Evolutionary conservation across 2,888 invertebrate species (phyloP).

Genomic region (Pogonocherus hispidulus): DNA sequence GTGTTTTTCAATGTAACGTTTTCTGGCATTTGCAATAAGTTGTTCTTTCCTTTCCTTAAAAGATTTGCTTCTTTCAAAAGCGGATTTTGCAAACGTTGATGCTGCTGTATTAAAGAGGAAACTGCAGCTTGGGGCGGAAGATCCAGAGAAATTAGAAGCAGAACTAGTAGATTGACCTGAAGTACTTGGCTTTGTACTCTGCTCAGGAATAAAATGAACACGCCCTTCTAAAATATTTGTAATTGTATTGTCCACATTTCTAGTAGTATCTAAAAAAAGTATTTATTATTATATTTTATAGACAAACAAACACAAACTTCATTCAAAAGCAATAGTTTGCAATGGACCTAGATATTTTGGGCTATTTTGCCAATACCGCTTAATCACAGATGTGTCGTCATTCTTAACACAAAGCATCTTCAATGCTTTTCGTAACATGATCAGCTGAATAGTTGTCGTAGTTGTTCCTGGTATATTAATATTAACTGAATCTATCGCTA

Average conservation of each 20-base stretch:
- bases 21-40: constrained; percentile 83
- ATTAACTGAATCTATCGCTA: no score
- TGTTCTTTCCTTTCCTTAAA: constrained; percentile 85
- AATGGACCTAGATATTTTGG: no score
- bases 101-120: constrained; percentile 62
- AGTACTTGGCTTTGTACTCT: constrained; percentile 31
- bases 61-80: constrained; percentile 77
- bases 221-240: constrained; percentile 85
- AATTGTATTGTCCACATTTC: constrained; percentile 84
- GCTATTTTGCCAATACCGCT: no score
- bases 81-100: constrained; percentile 72
- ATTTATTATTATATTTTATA: constrained; percentile 76
- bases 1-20: constrained; percentile 84
- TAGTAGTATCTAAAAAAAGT: constrained; percentile 74
- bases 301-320: no score
- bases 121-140: constrained; percentile 51
- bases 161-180: constrained; percentile 30
- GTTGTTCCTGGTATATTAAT: no score
- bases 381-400: no score
- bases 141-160: constrained; percentile 41
- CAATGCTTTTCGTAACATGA: no score
- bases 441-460: no score
- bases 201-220: constrained; percentile 75
- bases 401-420: no score
- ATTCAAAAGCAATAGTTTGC: no score